These are phyloP conservation scores for Platerodrilus igneus DNA, from an alignment of 2,888 invertebrate genomes.

Conservation along the genomic window DNA sequence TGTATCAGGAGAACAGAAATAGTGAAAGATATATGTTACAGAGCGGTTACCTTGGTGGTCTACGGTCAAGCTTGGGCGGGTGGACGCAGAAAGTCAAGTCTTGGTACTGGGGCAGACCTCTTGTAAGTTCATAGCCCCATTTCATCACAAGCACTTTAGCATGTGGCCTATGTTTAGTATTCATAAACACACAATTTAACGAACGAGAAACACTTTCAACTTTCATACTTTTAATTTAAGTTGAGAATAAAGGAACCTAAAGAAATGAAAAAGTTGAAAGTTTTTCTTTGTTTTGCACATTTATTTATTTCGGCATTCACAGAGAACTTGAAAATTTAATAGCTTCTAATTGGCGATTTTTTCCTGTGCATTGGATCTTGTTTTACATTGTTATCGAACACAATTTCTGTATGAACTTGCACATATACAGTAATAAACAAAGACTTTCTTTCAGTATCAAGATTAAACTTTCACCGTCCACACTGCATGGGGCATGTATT, in stretches of 20 bases:
- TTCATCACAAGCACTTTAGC: conserved; percentile 34
- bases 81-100: conserved; percentile 95
- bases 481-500: conserved; percentile 45
- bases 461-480: conserved; percentile 47
- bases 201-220: no score
- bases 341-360: no score
- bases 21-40: conserved; percentile 51
- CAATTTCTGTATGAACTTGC: no score
- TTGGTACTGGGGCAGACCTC: conserved; percentile 96
- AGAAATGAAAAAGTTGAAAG: neutral
- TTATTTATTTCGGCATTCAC: no score
- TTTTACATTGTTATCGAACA: no score
- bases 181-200: conserved; percentile 27
- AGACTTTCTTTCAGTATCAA: conserved; percentile 39
- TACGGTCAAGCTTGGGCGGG: conserved; percentile 91
- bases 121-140: conserved; percentile 71
- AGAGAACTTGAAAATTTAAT: no score
- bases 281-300: no score
- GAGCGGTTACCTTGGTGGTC: conserved; percentile 90
- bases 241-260: no score
- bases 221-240: no score
- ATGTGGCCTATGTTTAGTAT: conserved; percentile 35
- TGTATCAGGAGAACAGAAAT: conserved; percentile 23
- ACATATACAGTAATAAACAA: no score
- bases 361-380: no score